phyloP scores from a whole-genome alignment of 2,113 vertebrate species.

The Callipepla californica region DNA sequence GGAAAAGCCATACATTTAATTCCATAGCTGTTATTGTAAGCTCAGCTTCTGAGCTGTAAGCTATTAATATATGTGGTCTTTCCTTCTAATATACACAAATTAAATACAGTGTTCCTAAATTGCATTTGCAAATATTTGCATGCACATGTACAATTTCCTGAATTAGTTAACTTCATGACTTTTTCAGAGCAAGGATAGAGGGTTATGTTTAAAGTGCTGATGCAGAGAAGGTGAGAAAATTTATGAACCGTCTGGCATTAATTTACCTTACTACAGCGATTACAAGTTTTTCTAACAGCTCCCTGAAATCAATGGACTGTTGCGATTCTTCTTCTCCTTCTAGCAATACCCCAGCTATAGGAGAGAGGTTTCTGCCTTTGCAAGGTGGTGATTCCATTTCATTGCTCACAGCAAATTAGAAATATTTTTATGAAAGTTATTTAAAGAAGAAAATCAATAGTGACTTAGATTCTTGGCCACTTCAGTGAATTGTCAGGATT shows the following conservation, averaged over 20 bases:
- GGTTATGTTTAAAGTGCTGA: background rate
- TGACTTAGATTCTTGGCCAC: conserved; percentile 17
- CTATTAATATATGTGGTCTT: background rate
- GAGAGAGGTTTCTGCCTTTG: background rate
- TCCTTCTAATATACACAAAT: background rate
- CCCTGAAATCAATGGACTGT: background rate
- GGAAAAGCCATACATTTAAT: background rate
- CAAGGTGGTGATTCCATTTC: background rate
- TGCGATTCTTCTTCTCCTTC: background rate
- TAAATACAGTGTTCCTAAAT: background rate
- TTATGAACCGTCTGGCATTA: background rate
- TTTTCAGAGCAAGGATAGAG: background rate
- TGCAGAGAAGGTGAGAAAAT: background rate
- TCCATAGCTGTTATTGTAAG: background rate
- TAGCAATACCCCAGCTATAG: background rate
- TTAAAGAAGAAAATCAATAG: conserved; percentile 60
- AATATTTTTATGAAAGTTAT: conserved; percentile 31
- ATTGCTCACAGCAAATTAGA: conserved; percentile 40
- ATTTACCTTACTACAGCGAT: background rate
- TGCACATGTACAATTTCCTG: background rate
- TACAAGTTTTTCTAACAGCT: conserved; percentile 19
- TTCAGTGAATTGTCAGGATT: conserved; percentile 14
- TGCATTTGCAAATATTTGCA: background rate
- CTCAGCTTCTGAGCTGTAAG: background rate
- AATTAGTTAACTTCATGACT: background rate